These are phyloP conservation scores for Limonius californicus DNA, from an alignment of 1,140 invertebrate species.

Conservation along the genomic window DNA sequence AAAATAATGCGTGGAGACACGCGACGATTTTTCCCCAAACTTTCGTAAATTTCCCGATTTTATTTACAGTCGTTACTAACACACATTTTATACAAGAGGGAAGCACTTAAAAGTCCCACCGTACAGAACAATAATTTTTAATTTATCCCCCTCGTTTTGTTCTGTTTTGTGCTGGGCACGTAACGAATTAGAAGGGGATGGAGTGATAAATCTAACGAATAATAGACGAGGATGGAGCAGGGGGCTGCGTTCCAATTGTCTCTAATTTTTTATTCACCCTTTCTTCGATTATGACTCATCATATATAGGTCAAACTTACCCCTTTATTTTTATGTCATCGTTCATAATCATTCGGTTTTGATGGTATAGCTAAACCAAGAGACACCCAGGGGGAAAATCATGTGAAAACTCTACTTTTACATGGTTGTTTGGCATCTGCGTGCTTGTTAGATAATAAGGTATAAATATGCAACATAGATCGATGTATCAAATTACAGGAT, in stretches of 20 bases:
- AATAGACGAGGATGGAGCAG: neutral
- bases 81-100: constrained; percentile 12
- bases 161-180: neutral
- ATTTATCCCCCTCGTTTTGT: constrained; percentile 13
- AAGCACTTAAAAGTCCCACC: constrained; percentile 12
- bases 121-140: constrained; percentile 23
- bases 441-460: too few relatives aligned
- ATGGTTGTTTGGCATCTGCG: too few relatives aligned
- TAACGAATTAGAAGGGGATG: neutral
- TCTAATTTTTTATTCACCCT: constrained; percentile 16
- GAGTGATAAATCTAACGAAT: neutral
- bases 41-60: constrained; percentile 11
- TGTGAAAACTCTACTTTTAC: too few relatives aligned
- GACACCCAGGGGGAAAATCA: too few relatives aligned
- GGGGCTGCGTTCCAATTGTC: neutral
- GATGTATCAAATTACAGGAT: too few relatives aligned
- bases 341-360: neutral
- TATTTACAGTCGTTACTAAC: constrained; percentile 6
- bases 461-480: too few relatives aligned
- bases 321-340: constrained; percentile 1
- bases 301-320: constrained; percentile 16
- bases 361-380: too few relatives aligned
- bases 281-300: constrained; percentile 18
- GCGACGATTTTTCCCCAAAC: neutral
- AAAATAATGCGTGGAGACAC: neutral